These are phyloP conservation scores for Thaumatotibia leucotreta DNA, from an alignment of 1,140 invertebrate species.

Conservation along the genomic window DNA sequence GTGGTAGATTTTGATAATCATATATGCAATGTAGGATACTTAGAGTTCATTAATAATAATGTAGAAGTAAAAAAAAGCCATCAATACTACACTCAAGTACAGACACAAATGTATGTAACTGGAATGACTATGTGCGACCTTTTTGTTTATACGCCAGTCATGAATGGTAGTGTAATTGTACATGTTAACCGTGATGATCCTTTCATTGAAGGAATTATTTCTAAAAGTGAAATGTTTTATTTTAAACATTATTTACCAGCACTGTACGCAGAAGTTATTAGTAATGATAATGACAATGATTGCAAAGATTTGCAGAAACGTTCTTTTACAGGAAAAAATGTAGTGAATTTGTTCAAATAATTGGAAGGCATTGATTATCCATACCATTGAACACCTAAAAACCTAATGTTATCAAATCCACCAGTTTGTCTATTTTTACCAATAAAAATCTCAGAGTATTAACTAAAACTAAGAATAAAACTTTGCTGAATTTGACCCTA, in stretches of 20 bases:
- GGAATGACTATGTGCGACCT: constrained; percentile 32
- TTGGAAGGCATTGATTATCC: too few species aligned
- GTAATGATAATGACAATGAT: neutral
- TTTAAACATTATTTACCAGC: constrained; percentile 29
- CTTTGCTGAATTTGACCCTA: too few species aligned
- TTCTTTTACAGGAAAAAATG: neutral
- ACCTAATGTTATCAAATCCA: too few species aligned
- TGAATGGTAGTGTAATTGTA: constrained; percentile 23
- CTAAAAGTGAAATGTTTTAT: constrained; percentile 33
- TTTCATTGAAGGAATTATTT: constrained; percentile 27
- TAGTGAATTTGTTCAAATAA: constrained; percentile 1
- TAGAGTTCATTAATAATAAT: constrained; percentile 22
- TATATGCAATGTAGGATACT: constrained; percentile 33
- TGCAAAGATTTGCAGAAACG: neutral
- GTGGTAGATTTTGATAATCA: constrained; percentile 24
- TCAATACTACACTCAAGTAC: constrained; percentile 35
- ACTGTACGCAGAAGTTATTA: neutral
- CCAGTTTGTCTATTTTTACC: too few species aligned
- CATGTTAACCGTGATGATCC: constrained; percentile 26
- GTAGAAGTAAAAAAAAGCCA: constrained; percentile 24
- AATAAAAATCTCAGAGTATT: too few species aligned
- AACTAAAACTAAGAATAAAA: too few species aligned
- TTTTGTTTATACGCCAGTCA: constrained; percentile 29
- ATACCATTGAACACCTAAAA: too few species aligned
- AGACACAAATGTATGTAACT: constrained; percentile 40